Conservation (phyloP, 2,113 vertebrate species). For the Pitta sordida region DNA sequence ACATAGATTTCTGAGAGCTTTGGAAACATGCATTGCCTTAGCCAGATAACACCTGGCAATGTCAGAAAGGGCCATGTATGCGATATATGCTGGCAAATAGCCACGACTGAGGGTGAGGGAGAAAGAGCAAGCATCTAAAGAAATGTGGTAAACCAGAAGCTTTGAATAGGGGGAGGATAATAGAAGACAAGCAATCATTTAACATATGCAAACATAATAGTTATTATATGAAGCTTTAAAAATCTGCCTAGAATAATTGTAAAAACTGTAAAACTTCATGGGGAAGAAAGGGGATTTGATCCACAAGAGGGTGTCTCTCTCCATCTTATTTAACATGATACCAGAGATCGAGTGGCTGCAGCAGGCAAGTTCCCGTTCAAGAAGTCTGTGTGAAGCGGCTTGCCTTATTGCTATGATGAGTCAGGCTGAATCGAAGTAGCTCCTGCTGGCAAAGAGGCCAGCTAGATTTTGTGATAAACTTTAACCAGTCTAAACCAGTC, state of each 20-base stretch:
- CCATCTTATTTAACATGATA: background rate
- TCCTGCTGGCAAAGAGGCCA: background rate
- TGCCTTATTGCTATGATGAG: background rate
- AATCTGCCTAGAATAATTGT: background rate
- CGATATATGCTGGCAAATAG: background rate
- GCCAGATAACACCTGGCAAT: background rate
- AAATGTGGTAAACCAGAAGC: background rate
- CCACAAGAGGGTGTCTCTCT: background rate
- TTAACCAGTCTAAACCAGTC: background rate
- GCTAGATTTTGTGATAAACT: background rate
- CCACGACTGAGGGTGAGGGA: fast-evolving
- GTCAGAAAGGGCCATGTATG: background rate
- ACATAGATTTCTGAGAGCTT: background rate
- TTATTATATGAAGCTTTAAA: background rate
- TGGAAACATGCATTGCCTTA: background rate
- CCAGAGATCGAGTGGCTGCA: background rate
- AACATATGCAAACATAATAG: background rate
- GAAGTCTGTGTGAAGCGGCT: background rate
- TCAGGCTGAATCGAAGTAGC: background rate
- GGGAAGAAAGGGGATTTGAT: background rate
- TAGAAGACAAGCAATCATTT: background rate
- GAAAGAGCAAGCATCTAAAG: background rate
- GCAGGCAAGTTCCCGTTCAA: background rate
- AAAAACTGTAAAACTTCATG: background rate
- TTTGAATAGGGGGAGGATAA: background rate